Conservation (phyloP, 2,888 invertebrate genomes). For the Lucinisca nassula region DNA sequence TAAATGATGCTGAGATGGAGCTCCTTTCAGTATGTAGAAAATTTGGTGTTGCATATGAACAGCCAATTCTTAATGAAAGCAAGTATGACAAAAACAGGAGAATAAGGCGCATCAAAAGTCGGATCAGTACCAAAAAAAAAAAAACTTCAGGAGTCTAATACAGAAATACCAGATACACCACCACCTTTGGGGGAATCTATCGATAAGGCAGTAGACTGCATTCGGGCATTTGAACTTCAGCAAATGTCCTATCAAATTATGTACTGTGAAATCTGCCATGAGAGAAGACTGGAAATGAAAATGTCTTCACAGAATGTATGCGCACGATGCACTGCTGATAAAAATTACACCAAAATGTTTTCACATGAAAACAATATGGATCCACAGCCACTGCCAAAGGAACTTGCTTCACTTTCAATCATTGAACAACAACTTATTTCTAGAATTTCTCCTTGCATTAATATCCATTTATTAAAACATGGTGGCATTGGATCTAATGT, state of each 20-base stretch:
- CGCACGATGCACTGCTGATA: slow-evolving; percentile 33
- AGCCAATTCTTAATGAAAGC: no score
- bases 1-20: no score
- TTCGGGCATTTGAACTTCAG: slow-evolving; percentile 51
- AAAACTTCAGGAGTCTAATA: background rate
- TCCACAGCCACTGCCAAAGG: slow-evolving; percentile 39
- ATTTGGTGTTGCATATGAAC: no score
- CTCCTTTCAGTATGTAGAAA: no score
- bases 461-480: slow-evolving; percentile 56
- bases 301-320: slow-evolving; percentile 31
- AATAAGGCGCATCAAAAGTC: background rate
- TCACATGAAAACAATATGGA: slow-evolving; percentile 55
- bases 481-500: slow-evolving; percentile 52
- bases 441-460: slow-evolving; percentile 52
- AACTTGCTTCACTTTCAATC: slow-evolving; percentile 27
- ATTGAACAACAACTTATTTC: slow-evolving; percentile 59
- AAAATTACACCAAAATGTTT: slow-evolving; percentile 47
- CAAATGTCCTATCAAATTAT: slow-evolving; percentile 59
- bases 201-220: slow-evolving; percentile 51
- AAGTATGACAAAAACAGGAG: no score
- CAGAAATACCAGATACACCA: background rate
- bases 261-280: slow-evolving; percentile 42
- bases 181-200: slow-evolving; percentile 23
- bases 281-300: slow-evolving; percentile 39
- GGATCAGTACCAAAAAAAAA: background rate